Conservation (phyloP, 2,888 invertebrate species). For the Euclidia mi region DNA sequence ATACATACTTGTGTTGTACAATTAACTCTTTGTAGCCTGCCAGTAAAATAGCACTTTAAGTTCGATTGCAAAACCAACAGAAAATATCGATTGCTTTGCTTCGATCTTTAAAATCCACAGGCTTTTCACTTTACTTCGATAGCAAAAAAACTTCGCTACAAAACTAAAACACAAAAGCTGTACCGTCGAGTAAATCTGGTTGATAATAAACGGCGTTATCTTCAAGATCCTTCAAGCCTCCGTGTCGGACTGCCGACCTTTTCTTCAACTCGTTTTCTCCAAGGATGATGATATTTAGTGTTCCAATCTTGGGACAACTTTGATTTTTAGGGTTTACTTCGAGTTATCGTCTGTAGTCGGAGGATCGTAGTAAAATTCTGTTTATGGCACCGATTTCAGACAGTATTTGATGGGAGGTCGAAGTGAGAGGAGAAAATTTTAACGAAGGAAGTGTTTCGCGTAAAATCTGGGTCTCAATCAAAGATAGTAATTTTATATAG, state of each 20-base stretch:
- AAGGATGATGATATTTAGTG: slow-evolving; percentile 60
- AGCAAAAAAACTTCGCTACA: too few relatives aligned
- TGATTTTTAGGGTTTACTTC: slow-evolving; percentile 50
- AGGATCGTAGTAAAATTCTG: slow-evolving; percentile 44
- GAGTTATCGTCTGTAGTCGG: slow-evolving; percentile 41
- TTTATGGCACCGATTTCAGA: slow-evolving; percentile 27
- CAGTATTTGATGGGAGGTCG: slow-evolving; percentile 3
- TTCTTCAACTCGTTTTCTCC: slow-evolving; percentile 42
- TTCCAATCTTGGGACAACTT: slow-evolving; percentile 54
- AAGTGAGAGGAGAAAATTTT: not conserved
- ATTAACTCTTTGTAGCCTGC: too few relatives aligned
- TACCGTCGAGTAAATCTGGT: slow-evolving; percentile 36
- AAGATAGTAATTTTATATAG: not conserved
- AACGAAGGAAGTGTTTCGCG: not conserved
- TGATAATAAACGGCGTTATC: slow-evolving; percentile 55
- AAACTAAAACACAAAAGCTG: slow-evolving; percentile 25
- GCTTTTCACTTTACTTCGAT: too few relatives aligned
- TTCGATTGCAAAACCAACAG: too few relatives aligned
- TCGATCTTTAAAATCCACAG: too few relatives aligned
- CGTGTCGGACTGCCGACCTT: slow-evolving; percentile 47
- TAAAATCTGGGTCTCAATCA: slow-evolving; percentile 2
- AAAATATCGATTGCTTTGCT: too few relatives aligned
- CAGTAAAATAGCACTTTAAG: too few relatives aligned
- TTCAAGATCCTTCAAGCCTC: slow-evolving; percentile 46
- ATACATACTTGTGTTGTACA: too few relatives aligned